A percentile compares a stretch with the other conserved stretches of the same genome.
Evolutionary conservation across 2,797 vertebrate genomes (phyloP).

Genomic region (Notamacropus eugenii): DNA sequence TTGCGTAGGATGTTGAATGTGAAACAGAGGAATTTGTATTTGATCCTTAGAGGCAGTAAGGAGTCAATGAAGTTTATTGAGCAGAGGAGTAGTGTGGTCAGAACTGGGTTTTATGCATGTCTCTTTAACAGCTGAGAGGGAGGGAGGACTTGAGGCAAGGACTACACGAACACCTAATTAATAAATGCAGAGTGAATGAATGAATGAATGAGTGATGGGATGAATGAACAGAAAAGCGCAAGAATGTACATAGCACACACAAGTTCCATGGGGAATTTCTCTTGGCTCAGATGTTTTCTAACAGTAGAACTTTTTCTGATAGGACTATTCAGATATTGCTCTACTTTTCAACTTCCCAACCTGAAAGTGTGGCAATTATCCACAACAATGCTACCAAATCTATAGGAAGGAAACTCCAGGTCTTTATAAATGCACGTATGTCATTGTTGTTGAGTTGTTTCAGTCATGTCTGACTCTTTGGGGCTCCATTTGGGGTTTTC

Average conservation of each 20-base stretch:
- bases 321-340: conserved; percentile 63
- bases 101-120: background rate
- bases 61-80: background rate
- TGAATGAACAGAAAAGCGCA: background rate
- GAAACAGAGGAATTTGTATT: background rate
- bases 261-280: conserved; percentile 62
- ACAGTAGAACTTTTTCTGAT: conserved; percentile 56
- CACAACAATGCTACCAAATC: background rate
- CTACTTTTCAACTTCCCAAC: conserved; percentile 57
- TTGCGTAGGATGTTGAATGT: background rate
- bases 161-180: background rate
- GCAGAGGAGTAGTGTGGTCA: background rate
- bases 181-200: background rate
- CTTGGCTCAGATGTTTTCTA: conserved; percentile 3
- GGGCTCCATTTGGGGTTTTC: background rate
- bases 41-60: background rate
- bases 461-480: background rate
- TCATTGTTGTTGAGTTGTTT: background rate
- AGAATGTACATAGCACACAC: conserved; percentile 55
- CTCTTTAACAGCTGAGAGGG: background rate
- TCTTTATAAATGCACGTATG: background rate
- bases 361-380: conserved; percentile 42
- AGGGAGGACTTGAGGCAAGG: no score
- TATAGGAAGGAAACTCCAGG: background rate
- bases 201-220: background rate